These are phyloP conservation scores for Portunus trituberculatus DNA, from an alignment of 1,140 invertebrate genomes.

Conservation along the genomic window DNA sequence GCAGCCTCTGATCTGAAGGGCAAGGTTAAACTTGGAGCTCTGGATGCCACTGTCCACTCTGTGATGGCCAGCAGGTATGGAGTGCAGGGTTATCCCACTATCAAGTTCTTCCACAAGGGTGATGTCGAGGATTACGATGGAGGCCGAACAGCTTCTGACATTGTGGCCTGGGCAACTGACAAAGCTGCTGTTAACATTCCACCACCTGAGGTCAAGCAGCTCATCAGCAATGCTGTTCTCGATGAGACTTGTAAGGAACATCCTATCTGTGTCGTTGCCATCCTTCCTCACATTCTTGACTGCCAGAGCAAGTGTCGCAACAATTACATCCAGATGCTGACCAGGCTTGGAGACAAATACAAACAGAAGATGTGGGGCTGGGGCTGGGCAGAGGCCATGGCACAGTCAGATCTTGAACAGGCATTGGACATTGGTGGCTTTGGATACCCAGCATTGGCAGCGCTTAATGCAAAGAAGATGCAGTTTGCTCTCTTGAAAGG, in stretches of 20 bases:
- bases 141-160: conserved; percentile 94
- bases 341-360: conserved; percentile 92
- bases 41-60: conserved; percentile 97
- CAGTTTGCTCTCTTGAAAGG: conserved; percentile 96
- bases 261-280: conserved; percentile 95
- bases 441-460: conserved; percentile 96
- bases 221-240: conserved; percentile 84
- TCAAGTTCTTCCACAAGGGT: conserved; percentile 91
- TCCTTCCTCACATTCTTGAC: conserved; percentile 98
- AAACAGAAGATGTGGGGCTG: conserved; percentile 99
- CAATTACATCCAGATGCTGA: conserved; percentile 89
- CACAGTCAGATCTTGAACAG: conserved; percentile 92
- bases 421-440: conserved; percentile 96
- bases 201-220: conserved; percentile 84
- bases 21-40: conserved; percentile 93
- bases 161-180: conserved; percentile 93
- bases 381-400: conserved; percentile 95
- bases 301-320: conserved; percentile 97
- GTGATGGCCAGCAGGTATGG: conserved; percentile 88
- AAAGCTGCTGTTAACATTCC: conserved; percentile 93
- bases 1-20: conserved; percentile 97
- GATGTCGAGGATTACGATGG: conserved; percentile 85
- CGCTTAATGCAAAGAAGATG: conserved; percentile 97
- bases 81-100: conserved; percentile 97
- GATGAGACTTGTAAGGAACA: conserved; percentile 90